Conservation (phyloP, 2,113 vertebrate genomes). For the Ellobius talpinus region DNA sequence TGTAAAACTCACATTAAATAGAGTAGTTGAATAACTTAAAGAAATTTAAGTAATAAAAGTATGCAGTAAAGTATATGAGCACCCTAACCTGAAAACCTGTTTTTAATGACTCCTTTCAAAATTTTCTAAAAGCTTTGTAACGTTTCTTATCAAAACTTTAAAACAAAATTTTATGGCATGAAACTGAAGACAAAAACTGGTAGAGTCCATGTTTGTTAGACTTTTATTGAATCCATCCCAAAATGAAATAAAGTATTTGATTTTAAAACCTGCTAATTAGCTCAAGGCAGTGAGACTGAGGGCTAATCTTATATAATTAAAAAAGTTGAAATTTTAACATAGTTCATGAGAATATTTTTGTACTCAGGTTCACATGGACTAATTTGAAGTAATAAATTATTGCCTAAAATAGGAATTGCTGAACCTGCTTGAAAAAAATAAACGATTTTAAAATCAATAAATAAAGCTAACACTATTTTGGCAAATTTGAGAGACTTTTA, state of each 20-base stretch:
- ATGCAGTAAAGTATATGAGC: not conserved
- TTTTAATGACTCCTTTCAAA: constrained; percentile 42
- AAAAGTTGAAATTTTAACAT: constrained; percentile 32
- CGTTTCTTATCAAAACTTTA: not conserved
- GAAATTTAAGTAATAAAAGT: constrained; percentile 45
- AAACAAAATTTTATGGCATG: constrained; percentile 23
- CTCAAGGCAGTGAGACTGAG: constrained; percentile 14
- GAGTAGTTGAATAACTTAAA: not conserved
- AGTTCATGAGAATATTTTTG: constrained; percentile 32
- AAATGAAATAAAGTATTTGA: constrained; percentile 43
- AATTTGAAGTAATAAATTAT: constrained; percentile 55
- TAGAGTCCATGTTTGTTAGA: not conserved
- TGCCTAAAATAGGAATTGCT: not conserved
- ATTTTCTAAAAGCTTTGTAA: constrained; percentile 6
- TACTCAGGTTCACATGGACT: not conserved
- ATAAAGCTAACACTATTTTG: constrained; percentile 17
- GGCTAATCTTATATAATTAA: not conserved
- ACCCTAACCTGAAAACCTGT: not conserved
- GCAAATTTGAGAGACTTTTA: constrained; percentile 38
- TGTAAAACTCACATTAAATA: not conserved
- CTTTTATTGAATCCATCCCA: not conserved
- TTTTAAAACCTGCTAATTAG: not conserved
- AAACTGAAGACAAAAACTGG: constrained; percentile 37
- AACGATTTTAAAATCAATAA: constrained; percentile 47
- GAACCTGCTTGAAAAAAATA: constrained; percentile 22